A percentile compares a stretch with the other conserved stretches of the same genome.
Evolutionary conservation across 2,797 vertebrate species (phyloP).

Genomic region (Crypturellus tataupa): DNA sequence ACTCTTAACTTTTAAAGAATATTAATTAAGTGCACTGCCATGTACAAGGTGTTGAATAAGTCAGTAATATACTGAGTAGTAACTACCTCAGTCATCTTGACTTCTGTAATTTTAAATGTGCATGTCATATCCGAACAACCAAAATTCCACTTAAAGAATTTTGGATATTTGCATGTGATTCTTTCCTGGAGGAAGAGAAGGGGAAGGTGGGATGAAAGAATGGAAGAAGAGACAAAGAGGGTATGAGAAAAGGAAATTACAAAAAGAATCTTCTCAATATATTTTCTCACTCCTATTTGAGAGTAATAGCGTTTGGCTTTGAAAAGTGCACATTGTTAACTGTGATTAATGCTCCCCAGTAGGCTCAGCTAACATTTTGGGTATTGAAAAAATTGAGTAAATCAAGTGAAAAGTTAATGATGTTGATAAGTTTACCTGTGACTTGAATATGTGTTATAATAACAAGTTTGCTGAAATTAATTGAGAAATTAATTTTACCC

Average conservation of each 20-base stretch:
- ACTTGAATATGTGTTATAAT: conserved; percentile 36
- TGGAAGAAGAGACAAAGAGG: background rate
- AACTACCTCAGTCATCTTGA: background rate
- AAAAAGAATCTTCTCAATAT: background rate
- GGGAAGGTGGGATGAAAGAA: background rate
- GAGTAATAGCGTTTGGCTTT: conserved; percentile 12
- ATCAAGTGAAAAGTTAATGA: conserved; percentile 6
- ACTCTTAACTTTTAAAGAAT: background rate
- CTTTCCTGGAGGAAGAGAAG: background rate
- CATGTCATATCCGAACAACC: background rate
- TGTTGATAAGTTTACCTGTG: conserved; percentile 16
- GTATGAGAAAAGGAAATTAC: background rate
- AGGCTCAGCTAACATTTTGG: conserved; percentile 12
- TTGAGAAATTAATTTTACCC: conserved; percentile 57
- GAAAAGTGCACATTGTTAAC: conserved; percentile 2
- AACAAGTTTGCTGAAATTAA: conserved; percentile 41
- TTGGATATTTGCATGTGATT: background rate
- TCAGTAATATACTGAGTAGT: background rate
- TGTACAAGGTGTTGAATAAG: background rate
- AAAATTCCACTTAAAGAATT: background rate
- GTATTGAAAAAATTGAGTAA: background rate
- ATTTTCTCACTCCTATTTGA: conserved; percentile 39
- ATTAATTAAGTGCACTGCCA: background rate
- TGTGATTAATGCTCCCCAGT: conserved; percentile 52
- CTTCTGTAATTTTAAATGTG: background rate